phyloP scores from a whole-genome alignment of 2,797 vertebrate genomes.

The Momotus momota region DNA sequence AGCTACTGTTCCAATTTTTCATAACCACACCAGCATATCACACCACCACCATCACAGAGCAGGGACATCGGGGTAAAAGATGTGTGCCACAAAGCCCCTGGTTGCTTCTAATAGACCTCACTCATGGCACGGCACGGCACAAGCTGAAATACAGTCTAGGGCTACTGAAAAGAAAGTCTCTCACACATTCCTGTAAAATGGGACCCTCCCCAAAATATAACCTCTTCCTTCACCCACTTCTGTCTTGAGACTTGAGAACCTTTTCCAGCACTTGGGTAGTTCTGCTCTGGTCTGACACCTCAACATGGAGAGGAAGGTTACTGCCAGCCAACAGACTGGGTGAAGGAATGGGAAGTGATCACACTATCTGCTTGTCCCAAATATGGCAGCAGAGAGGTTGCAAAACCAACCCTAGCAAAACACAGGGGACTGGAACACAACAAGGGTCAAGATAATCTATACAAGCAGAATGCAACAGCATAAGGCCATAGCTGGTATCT shows the following conservation, averaged over 20 bases:
- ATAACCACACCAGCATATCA: background rate
- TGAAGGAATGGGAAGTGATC: background rate
- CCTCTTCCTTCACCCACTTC: background rate
- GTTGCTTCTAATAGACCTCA: background rate
- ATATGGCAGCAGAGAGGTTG: background rate
- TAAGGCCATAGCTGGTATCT: background rate
- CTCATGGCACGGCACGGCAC: too few species aligned
- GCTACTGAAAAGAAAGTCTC: background rate
- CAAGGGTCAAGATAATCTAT: background rate
- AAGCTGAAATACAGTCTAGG: background rate
- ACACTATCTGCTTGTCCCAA: background rate
- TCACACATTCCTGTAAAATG: background rate
- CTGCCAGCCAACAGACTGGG: background rate
- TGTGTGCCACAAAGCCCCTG: accelerated
- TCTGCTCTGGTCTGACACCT: background rate
- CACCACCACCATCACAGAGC: background rate
- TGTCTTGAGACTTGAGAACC: background rate
- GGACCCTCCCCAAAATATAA: background rate
- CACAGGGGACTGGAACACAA: background rate
- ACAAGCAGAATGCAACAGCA: background rate
- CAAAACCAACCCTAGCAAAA: background rate
- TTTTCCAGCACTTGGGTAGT: background rate
- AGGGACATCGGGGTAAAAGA: background rate
- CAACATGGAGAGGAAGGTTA: background rate
- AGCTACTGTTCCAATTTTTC: background rate